Evolutionary conservation across 2,797 vertebrate genomes (phyloP), one percentile per base, ranked within the genome.

Genomic region (Crocidura indochinensis): DNA sequence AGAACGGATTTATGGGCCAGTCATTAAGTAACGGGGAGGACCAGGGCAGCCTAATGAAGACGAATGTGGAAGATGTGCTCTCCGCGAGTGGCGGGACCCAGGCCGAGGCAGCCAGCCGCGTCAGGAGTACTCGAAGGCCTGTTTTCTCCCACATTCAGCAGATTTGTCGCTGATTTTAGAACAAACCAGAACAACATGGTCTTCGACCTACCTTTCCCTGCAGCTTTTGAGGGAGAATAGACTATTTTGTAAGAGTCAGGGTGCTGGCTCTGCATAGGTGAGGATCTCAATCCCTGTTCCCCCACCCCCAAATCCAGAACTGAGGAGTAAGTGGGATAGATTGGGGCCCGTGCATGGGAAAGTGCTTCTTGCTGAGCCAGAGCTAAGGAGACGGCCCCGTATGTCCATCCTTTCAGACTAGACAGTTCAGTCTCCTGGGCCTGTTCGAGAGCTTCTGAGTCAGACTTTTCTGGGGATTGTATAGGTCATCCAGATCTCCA

Each of bases 1-100:
- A 90, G 84, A 95, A 92, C 96, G 81, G 81, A 96, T 96, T 91
- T 95, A 93, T 91, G 84, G 91, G 81, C 78, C 56, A 81, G 81
- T 92, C 86, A 92, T 95, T 93, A 96, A 95, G 91, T 93, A 94
- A 80, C 75, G 86, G 87, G 51, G 90, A 90, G 84, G 68, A 89
- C 81, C 75, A 24, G 14, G 31, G 73, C 93, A 75, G 68, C 69
- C 90, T 94, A 93, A 90, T 94, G 93, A 95, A 91, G 95, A 94
- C 14, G 24, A 90, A 94, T 93, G 82, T 78, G 46, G 81, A 93
- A 87, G 89, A 86, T 84, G 51, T 2, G 20, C 51, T 62, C 86
- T 85, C 80, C 82, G 79, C 29, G 80, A 76, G 68, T 73, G 79
- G 87, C 74, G 76, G 77, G 27, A 68, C 77, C 49, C 74, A 71